These are phyloP conservation scores for Diadumene lineata DNA, from an alignment of 92 coral and sea anemone species.

Conservation along the genomic window DNA sequence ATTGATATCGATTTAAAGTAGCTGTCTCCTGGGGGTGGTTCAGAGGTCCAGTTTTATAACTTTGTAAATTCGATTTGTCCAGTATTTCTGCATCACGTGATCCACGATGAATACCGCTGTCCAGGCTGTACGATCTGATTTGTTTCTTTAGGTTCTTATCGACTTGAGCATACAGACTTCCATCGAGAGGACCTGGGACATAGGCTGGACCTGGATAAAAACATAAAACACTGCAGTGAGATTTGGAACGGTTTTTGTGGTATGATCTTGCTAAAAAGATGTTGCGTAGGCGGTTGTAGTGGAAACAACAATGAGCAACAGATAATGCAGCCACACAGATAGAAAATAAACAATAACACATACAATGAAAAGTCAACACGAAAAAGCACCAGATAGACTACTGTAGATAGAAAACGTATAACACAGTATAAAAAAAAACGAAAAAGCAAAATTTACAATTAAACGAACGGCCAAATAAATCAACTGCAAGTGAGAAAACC, in stretches of 20 bases:
- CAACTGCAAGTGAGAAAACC: not conserved
- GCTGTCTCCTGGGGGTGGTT: slow-evolving; percentile 45
- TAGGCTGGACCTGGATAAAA: slow-evolving; percentile 60
- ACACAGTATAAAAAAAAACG: not conserved
- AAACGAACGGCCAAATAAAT: not conserved
- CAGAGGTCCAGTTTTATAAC: slow-evolving; percentile 33
- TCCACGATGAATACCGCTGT: slow-evolving; percentile 56
- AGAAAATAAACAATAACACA: not conserved
- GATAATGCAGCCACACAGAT: not conserved
- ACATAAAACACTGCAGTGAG: not conserved
- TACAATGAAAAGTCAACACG: not conserved
- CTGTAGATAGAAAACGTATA: not conserved
- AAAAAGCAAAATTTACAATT: no score
- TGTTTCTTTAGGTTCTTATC: slow-evolving; percentile 87
- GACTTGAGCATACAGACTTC: slow-evolving; percentile 94
- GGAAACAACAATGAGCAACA: not conserved
- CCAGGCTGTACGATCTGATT: slow-evolving; percentile 76
- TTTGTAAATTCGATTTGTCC: slow-evolving; percentile 17
- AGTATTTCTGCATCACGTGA: slow-evolving; percentile 30
- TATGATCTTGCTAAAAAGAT: not conserved
- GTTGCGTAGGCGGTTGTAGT: not conserved
- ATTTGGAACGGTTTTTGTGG: not conserved
- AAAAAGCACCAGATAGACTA: not conserved
- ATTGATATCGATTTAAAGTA: slow-evolving; percentile 35
- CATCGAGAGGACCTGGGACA: slow-evolving; percentile 94